Percentiles rank a stretch among this genome's conserved stretches.
These are phyloP conservation scores for Tetramorium alpestre DNA, from an alignment of 1,140 invertebrate genomes.

Conservation along the genomic window DNA sequence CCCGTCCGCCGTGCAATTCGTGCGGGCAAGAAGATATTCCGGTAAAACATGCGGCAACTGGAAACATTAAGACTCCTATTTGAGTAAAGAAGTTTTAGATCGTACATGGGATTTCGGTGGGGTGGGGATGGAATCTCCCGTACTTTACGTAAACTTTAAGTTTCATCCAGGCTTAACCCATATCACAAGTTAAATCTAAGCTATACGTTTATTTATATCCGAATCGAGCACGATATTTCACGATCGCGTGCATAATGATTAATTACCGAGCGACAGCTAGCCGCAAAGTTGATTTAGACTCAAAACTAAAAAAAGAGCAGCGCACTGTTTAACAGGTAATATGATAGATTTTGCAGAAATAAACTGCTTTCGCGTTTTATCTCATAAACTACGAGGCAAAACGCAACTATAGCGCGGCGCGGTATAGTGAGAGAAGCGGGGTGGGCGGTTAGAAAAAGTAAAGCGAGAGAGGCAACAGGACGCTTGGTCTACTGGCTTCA, in stretches of 20 bases:
- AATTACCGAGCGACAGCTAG: constrained; percentile 1
- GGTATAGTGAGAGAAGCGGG: neutral
- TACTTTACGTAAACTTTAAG: neutral
- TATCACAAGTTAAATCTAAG: constrained; percentile 16
- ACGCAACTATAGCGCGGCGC: neutral
- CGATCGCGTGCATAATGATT: neutral
- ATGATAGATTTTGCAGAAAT: constrained; percentile 21
- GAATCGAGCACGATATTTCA: neutral
- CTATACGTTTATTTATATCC: neutral
- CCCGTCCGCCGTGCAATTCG: constrained; percentile 20
- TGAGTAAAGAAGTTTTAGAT: constrained; percentile 41
- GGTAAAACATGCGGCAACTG: constrained; percentile 45
- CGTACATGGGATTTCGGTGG: constrained; percentile 7
- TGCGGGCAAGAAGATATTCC: constrained; percentile 46
- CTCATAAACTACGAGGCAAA: constrained; percentile 17
- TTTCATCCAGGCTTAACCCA: constrained; percentile 17
- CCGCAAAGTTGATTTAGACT: neutral
- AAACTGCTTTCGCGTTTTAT: constrained; percentile 34
- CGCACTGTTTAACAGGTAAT: constrained; percentile 9
- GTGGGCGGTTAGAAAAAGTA: constrained; percentile 44
- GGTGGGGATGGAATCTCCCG: neutral
- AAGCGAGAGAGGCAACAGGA: constrained; percentile 50
- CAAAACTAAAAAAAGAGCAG: neutral
- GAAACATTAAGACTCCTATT: constrained; percentile 53
- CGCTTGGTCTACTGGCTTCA: constrained; percentile 48